Evolutionary conservation across 2,113 vertebrate species (phyloP).

Genomic region (Prunella himalayana): DNA sequence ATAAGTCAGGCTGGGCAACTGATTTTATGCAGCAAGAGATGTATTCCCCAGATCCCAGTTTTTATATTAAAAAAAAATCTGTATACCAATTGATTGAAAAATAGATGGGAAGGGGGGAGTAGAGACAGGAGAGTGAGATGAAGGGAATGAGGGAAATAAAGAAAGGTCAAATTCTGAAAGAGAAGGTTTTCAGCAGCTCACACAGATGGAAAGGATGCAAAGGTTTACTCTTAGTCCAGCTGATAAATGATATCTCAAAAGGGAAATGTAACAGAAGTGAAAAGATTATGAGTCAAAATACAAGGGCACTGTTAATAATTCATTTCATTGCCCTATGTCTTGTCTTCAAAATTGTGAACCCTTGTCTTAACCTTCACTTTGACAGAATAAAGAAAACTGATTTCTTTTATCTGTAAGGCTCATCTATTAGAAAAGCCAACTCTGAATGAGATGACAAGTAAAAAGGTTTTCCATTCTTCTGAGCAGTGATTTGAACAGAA

Average conservation of each 20-base stretch:
- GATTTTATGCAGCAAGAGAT: not conserved
- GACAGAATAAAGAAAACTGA: constrained; percentile 6
- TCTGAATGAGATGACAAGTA: not conserved
- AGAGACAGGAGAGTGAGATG: not conserved
- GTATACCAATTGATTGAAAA: not conserved
- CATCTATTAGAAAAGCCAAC: not conserved
- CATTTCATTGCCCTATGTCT: not conserved
- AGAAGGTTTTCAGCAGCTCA: not conserved
- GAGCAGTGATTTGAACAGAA: not conserved
- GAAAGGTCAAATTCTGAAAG: not conserved
- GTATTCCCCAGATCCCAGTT: not conserved
- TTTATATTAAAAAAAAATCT: not conserved
- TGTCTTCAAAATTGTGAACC: constrained; percentile 17
- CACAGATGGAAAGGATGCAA: not conserved
- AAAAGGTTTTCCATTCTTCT: not conserved
- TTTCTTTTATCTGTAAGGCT: not conserved
- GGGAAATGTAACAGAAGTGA: not conserved
- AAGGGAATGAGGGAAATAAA: not conserved
- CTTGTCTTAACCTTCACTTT: constrained; percentile 28
- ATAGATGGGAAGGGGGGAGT: not conserved
- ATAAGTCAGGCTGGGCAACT: not conserved
- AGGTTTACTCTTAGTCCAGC: not conserved
- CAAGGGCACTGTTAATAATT: constrained; percentile 33
- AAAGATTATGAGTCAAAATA: constrained; percentile 6
- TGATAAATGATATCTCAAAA: not conserved